A percentile compares a stretch with the other conserved stretches of the same genome.
Evolutionary conservation across 2,888 invertebrate species (phyloP).

Genomic region (Heliconius charithonia): DNA sequence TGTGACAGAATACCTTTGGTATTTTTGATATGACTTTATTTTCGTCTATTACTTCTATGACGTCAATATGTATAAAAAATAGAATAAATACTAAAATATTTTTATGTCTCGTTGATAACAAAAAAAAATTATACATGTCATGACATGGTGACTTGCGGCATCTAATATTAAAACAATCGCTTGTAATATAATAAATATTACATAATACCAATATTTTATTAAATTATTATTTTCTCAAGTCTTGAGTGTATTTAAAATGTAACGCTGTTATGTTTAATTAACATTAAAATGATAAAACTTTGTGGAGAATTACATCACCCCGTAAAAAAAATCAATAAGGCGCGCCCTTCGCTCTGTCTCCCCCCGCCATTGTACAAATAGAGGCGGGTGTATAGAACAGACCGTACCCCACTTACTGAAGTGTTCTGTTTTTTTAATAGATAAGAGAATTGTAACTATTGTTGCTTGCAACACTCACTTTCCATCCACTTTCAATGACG

Average conservation of each 20-base stretch:
- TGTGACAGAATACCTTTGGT: neutral
- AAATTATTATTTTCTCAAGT: neutral
- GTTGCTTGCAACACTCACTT: slow-evolving; percentile 70
- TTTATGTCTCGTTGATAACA: neutral
- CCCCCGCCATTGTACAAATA: neutral
- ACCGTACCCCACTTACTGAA: slow-evolving; percentile 4
- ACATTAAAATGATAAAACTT: neutral
- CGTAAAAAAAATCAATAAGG: slow-evolving; percentile 3
- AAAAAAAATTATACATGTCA: neutral
- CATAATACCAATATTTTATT: slow-evolving; percentile 7
- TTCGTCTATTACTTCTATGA: neutral
- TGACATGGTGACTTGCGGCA: neutral
- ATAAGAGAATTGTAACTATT: neutral
- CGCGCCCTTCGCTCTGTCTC: neutral
- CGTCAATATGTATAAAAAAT: neutral
- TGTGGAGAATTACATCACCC: neutral
- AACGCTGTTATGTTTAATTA: neutral
- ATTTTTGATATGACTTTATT: neutral
- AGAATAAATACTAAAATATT: neutral
- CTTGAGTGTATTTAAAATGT: neutral
- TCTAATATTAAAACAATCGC: neutral
- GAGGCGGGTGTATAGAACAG: neutral
- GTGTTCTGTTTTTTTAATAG: slow-evolving; percentile 6
- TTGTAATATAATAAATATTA: neutral
- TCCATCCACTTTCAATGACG: slow-evolving; percentile 85